Base-by-base conservation (phyloP, 2,888 invertebrate genomes). In the Himalopsyche anomala region DNA sequence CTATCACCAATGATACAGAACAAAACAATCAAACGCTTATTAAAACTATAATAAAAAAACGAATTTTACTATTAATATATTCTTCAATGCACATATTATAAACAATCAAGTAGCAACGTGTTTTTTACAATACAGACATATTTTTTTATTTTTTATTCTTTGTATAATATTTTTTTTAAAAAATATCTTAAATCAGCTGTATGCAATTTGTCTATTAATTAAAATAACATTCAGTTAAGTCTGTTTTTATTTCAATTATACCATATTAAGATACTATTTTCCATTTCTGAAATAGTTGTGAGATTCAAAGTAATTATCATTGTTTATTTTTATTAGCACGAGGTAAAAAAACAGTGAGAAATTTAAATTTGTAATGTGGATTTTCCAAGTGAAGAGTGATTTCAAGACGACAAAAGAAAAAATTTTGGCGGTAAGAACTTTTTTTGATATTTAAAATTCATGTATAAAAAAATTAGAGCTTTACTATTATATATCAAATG, bases 321-420 rank as follows among this genome's bases (percentile, higher is more conserved):
- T 0, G 28, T 5, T 62, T 62, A 5, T 55, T 42, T 62, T 62
- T 62, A 62, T 19, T 62, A 9, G n/a, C 28, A 62, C 28, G 19
- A 19, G 8, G 0, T 51, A 51, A 19, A 62, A 62, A n/a, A 1
- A 62, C 1, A 62, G 19, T 62, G 62, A 19, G 11, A 19, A n/a
- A 12, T 62, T 62, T 19, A 62, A 62, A 28, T 62, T 19, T 62
- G 15, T 51, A 51, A 62, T 62, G 62, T 62, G 62, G 62, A 62
- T 62, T 62, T 62, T 62, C 0, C n/a, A 28, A 19, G 62, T 62
- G 62, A 28, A 62, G n/a, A 28, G 6, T 62, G 3, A 62, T 19
- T 19, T 19, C 19, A 11, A 62, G 28, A 11, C 62, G 8, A 8
- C 3, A 2, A 19, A 62, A 62, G 19, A 62, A 62, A 19, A 19